Conservation (phyloP, 2,888 invertebrate genomes). For the Athalia rosae region DNA sequence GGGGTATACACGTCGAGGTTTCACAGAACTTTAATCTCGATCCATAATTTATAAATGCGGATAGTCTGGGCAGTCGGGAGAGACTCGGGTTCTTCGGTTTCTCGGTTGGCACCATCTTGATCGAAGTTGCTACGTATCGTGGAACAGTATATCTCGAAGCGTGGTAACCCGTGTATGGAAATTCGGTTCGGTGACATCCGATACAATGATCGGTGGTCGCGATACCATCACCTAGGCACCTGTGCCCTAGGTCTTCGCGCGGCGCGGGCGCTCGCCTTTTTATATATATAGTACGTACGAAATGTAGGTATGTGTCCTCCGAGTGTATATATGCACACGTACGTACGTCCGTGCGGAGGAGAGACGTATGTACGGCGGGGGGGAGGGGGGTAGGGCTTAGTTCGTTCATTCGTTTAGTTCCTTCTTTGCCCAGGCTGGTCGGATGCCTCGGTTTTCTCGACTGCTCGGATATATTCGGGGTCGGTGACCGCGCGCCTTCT, state of each 20-base stretch:
- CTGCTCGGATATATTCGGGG: slow-evolving; percentile 36
- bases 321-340: no score
- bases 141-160: slow-evolving; percentile 43
- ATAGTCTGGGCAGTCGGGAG: slow-evolving; percentile 36
- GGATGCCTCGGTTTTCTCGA: slow-evolving; percentile 12
- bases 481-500: slow-evolving; percentile 16
- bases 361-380: not conserved
- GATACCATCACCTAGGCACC: slow-evolving; percentile 70
- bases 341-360: no score
- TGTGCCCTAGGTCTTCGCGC: slow-evolving; percentile 68
- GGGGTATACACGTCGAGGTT: slow-evolving; percentile 21
- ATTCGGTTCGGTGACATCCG: slow-evolving; percentile 67
- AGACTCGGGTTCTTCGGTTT: slow-evolving; percentile 25
- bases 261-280: slow-evolving; percentile 37
- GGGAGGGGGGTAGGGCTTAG: no score
- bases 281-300: not conserved
- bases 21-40: slow-evolving; percentile 43
- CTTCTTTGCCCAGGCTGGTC: not conserved
- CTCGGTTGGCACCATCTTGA: slow-evolving; percentile 40
- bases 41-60: slow-evolving; percentile 44
- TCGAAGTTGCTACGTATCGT: slow-evolving; percentile 37
- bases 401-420: no score
- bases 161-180: slow-evolving; percentile 66
- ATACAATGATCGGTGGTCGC: slow-evolving; percentile 69
- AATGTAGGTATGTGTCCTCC: not conserved